Percentiles rank a stretch among this genome's conserved stretches.
These are phyloP conservation scores for Ctenopoma multispine DNA, from an alignment of 2,797 vertebrate species.

Conservation along the genomic window DNA sequence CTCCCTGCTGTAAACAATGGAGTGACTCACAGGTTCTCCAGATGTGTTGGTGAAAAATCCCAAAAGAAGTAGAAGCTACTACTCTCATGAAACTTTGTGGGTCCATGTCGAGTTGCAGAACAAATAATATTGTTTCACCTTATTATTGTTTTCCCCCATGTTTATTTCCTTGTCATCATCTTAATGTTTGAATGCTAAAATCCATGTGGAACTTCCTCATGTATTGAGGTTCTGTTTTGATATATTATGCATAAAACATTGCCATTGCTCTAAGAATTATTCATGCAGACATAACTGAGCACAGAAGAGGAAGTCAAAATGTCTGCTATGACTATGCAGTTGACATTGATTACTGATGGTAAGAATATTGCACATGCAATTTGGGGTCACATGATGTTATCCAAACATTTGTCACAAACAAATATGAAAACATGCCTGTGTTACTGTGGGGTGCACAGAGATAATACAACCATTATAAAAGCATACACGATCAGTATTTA, in stretches of 20 bases:
- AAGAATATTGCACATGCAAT: conserved; percentile 31
- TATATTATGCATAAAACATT: conserved; percentile 68
- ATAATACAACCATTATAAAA: neutral
- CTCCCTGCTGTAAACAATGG: too few relatives aligned
- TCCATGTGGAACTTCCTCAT: conserved; percentile 24
- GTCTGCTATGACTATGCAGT: conserved; percentile 46
- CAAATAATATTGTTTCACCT: conserved; percentile 13
- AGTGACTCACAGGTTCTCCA: too few relatives aligned
- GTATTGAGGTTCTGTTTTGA: conserved; percentile 47
- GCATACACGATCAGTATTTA: neutral
- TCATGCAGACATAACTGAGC: conserved; percentile 63
- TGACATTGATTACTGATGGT: conserved; percentile 47
- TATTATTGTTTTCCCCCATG: conserved; percentile 8
- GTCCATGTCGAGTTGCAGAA: too few relatives aligned
- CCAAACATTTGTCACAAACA: too few relatives aligned
- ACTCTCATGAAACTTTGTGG: too few relatives aligned
- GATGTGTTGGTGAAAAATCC: too few relatives aligned
- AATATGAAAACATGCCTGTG: conserved; percentile 5
- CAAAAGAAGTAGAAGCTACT: too few relatives aligned
- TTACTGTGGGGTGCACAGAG: neutral
- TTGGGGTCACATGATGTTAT: too few relatives aligned
- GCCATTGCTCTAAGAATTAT: conserved; percentile 59
- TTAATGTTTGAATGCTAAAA: conserved; percentile 23
- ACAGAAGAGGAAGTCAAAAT: conserved; percentile 56
- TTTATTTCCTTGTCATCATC: conserved; percentile 47